Evolutionary conservation across 2,888 invertebrate species (phyloP), one percentile per base, ranked within the genome.

Genomic region (Sabellastarte sp.): DNA sequence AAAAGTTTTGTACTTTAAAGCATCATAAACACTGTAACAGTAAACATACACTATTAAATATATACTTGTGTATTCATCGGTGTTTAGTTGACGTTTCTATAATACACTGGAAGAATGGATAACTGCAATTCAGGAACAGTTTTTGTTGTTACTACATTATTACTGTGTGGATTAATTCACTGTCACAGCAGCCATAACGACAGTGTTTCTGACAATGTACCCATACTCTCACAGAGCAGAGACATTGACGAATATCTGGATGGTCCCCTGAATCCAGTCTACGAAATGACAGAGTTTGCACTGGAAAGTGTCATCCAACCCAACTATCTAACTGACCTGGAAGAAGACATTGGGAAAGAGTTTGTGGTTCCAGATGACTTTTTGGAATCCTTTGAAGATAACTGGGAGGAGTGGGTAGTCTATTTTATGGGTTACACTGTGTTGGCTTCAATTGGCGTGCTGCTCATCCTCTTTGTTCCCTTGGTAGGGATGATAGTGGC

Each of bases 241-340:
- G 30, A 31, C 15, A 20, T 31, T 26, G 24, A 3, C 30, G 28
- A 57, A 3, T 5, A 57, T 24, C 57, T 57, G 32, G 57, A 31
- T 57, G 57, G 31, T 24, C 30, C 31, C 26, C 31, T 57, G 57
- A 57, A 31, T 29, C 57, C 57, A 32, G 32, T 57, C 15, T 57
- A 57, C 57, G 31, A 2, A 20, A 29, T 31, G 57, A 32, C 57
- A 32, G 29, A 29, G 31, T 57, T 29, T 24, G 29, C 31, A 29
- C 57, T 57, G 31, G 57, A n/a, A n/a, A n/a, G 32, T 29, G 31
- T 57, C 32, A 32, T 57, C 1, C 57, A 57, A 32, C 57, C 32
- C 2, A 26, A 29, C 15, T 30, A 57, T 32, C 24, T 57, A 24
- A 31, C 30, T 24, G 30, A 57, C 30, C 30, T 57, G 32, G 32